These are phyloP conservation scores for Onychostoma macrolepis DNA, from an alignment of 2,113 vertebrate species.

Conservation along the genomic window DNA sequence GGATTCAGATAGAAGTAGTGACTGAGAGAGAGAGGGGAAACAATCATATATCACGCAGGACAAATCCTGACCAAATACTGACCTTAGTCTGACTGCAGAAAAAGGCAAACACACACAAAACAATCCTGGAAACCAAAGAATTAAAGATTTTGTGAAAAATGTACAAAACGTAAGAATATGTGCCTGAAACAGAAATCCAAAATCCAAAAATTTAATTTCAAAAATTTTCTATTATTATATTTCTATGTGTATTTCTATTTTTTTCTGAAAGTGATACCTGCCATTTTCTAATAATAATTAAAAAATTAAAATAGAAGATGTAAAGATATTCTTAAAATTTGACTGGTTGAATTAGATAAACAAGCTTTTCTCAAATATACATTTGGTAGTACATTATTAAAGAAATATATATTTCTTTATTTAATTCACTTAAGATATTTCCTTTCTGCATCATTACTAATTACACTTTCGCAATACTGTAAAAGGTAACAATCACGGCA, in stretches of 20 bases:
- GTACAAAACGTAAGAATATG: neutral
- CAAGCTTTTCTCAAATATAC: neutral
- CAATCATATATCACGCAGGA: conserved; percentile 13
- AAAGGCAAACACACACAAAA: neutral
- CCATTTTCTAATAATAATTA: no score
- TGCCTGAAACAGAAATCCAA: neutral
- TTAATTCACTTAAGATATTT: no score
- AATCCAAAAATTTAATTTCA: neutral
- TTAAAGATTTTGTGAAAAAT: neutral
- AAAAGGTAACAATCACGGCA: no score
- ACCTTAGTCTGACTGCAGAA: neutral
- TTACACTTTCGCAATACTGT: neutral
- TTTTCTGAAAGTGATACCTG: neutral
- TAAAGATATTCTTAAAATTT: neutral
- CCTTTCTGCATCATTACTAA: neutral
- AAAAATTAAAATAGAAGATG: no score
- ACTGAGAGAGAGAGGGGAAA: conserved; percentile 33
- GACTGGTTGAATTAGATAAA: neutral
- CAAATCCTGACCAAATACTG: neutral
- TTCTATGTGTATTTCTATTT: neutral
- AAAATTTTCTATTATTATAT: neutral
- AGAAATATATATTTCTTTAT: no score
- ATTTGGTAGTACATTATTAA: no score
- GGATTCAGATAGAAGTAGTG: conserved; percentile 47
- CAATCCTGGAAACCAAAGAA: neutral